Evolutionary conservation across 37 sponge, comb jelly and placozoan genomes (phyloP).

Genomic region (Agelas oroides): DNA sequence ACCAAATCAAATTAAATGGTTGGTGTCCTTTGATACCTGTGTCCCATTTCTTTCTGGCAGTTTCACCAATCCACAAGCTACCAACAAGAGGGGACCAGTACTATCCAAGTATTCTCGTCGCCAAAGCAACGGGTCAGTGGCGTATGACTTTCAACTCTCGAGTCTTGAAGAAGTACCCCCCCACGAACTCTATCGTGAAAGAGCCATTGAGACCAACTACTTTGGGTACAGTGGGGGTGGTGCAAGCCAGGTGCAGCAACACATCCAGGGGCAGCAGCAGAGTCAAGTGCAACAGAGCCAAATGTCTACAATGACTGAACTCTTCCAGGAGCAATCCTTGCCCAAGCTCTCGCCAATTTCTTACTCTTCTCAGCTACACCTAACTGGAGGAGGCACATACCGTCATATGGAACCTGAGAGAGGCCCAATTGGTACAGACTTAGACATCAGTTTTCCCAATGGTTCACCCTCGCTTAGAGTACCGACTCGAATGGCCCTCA

Average conservation of each 20-base stretch:
- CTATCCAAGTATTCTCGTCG: too few species aligned
- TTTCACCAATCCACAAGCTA: too few species aligned
- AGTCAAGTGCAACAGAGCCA: not conserved
- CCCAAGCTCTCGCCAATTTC: conserved; percentile 42
- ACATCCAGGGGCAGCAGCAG: not conserved
- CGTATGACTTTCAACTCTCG: too few species aligned
- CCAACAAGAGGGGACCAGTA: too few species aligned
- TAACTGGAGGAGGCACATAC: too few species aligned
- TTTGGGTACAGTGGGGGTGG: too few species aligned
- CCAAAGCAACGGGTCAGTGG: too few species aligned
- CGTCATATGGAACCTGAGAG: not conserved
- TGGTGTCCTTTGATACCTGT: too few species aligned
- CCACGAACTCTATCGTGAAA: not conserved
- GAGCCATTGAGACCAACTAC: not conserved
- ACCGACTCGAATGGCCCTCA: conserved; percentile 29
- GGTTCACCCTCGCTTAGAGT: conserved; percentile 25
- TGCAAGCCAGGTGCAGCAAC: too few species aligned
- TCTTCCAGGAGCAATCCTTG: conserved; percentile 14
- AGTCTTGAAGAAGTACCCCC: not conserved
- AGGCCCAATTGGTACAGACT: not conserved
- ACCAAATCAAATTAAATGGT: too few species aligned
- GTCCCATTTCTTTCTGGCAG: too few species aligned
- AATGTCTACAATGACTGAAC: not conserved
- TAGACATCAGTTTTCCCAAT: conserved; percentile 1
- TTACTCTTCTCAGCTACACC: conserved; percentile 23